Evolutionary conservation across 2,888 invertebrate species (phyloP).

Genomic region (Hypolimnas misippus): DNA sequence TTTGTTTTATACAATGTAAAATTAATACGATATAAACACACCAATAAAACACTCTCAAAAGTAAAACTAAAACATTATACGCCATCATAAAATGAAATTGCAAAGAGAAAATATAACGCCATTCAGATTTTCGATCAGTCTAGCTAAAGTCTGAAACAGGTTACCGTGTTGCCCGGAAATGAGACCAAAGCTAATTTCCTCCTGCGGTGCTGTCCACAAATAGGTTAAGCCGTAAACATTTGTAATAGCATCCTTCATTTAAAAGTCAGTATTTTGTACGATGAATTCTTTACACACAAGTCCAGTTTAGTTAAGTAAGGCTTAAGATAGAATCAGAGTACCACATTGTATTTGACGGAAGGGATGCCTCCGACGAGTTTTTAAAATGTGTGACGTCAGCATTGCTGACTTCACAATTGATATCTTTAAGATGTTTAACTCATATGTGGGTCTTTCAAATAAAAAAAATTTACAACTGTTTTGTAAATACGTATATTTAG

Average conservation of each 20-base stretch:
- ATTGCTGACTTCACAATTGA: too few species aligned
- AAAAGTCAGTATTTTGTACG: background rate
- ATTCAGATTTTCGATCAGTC: constrained; percentile 1
- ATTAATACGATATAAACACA: too few species aligned
- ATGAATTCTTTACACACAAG: background rate
- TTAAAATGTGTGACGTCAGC: too few species aligned
- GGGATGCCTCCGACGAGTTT: too few species aligned
- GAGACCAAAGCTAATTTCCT: constrained; percentile 29
- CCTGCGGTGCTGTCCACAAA: background rate
- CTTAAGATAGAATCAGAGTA: background rate
- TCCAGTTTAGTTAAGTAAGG: background rate
- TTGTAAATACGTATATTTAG: too few species aligned
- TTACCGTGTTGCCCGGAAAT: constrained; percentile 20
- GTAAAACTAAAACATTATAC: background rate
- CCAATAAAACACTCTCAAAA: background rate
- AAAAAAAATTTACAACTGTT: too few species aligned
- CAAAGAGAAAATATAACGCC: background rate
- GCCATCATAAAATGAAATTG: background rate
- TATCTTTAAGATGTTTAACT: too few species aligned
- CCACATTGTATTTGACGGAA: too few species aligned
- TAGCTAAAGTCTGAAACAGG: background rate
- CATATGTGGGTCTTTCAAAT: too few species aligned
- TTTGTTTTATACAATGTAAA: too few species aligned
- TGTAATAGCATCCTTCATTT: background rate
- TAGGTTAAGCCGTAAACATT: background rate